Conservation (phyloP, 2,797 vertebrate genomes). For the Onychomys leucogaster region DNA sequence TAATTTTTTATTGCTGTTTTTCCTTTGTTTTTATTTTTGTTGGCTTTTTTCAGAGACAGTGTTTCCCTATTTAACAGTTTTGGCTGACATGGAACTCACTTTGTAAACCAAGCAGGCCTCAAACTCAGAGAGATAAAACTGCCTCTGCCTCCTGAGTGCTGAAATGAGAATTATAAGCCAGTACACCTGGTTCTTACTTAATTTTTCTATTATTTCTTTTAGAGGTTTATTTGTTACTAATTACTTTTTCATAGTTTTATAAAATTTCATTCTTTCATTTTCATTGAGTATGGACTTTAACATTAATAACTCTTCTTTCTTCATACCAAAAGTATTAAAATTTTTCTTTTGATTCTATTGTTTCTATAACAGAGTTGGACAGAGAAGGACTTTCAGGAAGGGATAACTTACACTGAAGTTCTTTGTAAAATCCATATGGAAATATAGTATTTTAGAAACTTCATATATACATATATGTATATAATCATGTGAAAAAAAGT, state of each 20-base stretch:
- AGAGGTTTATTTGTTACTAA: neutral
- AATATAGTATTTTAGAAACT: neutral
- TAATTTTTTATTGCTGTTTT: neutral
- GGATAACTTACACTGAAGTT: neutral
- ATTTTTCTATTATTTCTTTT: neutral
- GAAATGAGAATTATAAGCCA: too few relatives aligned
- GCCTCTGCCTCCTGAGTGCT: too few relatives aligned
- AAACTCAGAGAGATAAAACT: too few relatives aligned
- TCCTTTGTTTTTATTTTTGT: too few relatives aligned
- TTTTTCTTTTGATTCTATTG: neutral
- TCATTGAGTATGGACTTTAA: too few relatives aligned
- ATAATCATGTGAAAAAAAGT: neutral
- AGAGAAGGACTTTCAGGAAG: neutral
- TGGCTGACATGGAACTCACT: too few relatives aligned
- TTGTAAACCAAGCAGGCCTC: too few relatives aligned
- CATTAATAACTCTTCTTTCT: neutral
- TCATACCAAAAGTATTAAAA: neutral
- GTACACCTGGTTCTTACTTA: neutral
- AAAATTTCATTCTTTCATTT: neutral
- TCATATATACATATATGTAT: neutral
- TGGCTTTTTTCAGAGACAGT: too few relatives aligned
- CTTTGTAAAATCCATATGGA: neutral
- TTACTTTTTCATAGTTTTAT: neutral
- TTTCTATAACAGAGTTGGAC: neutral
- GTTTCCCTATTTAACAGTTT: too few relatives aligned